Evolutionary conservation across 2,797 vertebrate genomes (phyloP), one percentile per base, ranked within the genome.

Genomic region (Sternotherus odoratus): DNA sequence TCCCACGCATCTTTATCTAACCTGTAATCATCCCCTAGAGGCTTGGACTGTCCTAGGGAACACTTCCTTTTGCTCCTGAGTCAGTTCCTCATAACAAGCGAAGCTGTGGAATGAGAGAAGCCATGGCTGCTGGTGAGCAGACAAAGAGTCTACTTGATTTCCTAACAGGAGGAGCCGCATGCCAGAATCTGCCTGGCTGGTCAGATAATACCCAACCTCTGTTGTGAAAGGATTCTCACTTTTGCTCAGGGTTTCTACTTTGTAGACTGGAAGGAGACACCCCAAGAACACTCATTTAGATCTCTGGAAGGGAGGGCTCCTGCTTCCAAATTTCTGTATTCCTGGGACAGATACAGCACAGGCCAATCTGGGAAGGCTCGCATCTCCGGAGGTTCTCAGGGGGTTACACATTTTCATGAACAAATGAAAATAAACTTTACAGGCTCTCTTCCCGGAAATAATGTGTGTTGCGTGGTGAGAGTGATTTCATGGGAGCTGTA

Each of bases 141-240:
- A 98, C 97, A 97, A 97, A 97, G 97, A 84, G 97, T 96, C 97
- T 98, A 96, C 97, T 92, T 66, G 96, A 96, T 98, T 98, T 98
- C 97, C 97, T 98, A 97, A 98, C 92, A 97, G 96, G 94, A 63
- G 66, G 77, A 86, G 96, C 92, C 13, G 23, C 88, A 75, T 97
- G 98, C 98, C 98, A 98, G 97, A 90, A 96, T 96, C 92, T 83
- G 57, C 88, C 82, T 1, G 4, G 96, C 95, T 92, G 85, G 93
- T 95, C 95, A 88, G 57, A 78, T 77, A 96, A 97, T 85, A 93
- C 94, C 94, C 89, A 54, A 83, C 60, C 82, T 80, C 1, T 0
- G 89, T 98, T 98, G 95, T 33, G 72, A 97, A 98, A 98, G 75
- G 85, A 87, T 89, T 95, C 97, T 96, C 89, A 80, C 92, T 95